Conservation (phyloP, 2,888 invertebrate genomes). For the Leptopilina drosophilae region DNA sequence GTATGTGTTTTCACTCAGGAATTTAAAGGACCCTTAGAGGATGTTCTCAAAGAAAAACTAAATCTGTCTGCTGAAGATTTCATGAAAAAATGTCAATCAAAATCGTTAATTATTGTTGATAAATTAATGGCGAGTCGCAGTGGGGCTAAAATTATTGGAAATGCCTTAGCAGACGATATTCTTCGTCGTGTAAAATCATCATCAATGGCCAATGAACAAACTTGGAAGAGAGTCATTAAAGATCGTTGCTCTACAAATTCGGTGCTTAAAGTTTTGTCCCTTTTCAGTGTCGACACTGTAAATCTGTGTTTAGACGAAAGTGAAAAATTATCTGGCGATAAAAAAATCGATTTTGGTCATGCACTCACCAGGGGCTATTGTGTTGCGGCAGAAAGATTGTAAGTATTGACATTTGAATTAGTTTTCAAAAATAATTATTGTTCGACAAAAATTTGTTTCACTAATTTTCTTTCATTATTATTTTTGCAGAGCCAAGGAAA, state of each 20-base stretch:
- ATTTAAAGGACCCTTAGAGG: not conserved
- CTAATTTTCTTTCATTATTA: not conserved
- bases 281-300: not conserved
- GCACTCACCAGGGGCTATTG: not conserved
- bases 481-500: slow-evolving; percentile 7
- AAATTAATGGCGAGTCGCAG: not conserved
- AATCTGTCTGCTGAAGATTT: not conserved
- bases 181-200: not conserved
- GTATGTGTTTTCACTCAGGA: not conserved
- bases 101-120: too few species aligned
- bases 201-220: not conserved
- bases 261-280: not conserved
- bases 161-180: not conserved
- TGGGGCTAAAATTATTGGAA: not conserved
- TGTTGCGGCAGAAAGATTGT: not conserved
- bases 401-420: not conserved
- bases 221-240: not conserved
- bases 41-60: not conserved
- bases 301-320: not conserved
- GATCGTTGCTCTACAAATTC: not conserved
- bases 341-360: not conserved
- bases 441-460: not conserved
- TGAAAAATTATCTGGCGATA: not conserved
- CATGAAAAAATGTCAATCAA: not conserved
- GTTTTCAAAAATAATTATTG: not conserved